These are phyloP conservation scores for Jacana jacana DNA, from an alignment of 2,113 vertebrate species.

Conservation along the genomic window DNA sequence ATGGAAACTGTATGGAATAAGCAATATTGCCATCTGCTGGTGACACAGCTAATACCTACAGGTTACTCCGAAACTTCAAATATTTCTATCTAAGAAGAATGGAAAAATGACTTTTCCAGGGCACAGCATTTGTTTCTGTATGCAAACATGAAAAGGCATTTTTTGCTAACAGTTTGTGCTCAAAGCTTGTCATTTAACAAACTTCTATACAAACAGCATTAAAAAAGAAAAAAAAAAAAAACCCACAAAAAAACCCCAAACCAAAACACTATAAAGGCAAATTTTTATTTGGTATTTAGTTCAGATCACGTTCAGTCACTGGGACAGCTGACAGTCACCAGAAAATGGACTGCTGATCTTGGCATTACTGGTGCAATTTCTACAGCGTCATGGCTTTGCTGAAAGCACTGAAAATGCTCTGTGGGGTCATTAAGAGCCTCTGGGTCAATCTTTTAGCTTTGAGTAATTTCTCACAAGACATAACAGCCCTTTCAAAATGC, in stretches of 20 bases:
- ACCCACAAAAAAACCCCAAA: too few relatives aligned
- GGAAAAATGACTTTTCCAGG: background rate
- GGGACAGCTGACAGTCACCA: background rate
- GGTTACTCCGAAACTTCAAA: background rate
- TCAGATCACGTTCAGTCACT: background rate
- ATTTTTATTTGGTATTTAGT: background rate
- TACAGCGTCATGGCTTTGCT: background rate
- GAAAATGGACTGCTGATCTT: background rate
- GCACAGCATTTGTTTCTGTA: background rate
- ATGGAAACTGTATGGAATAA: background rate
- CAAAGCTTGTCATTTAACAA: background rate
- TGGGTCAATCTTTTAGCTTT: background rate
- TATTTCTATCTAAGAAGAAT: accelerated
- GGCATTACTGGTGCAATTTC: background rate
- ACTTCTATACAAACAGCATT: background rate
- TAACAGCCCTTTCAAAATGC: background rate
- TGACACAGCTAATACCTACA: background rate
- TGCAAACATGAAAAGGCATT: background rate
- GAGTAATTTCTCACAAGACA: background rate
- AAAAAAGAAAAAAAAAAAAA: background rate
- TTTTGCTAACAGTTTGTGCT: background rate
- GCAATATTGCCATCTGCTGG: conserved; percentile 47
- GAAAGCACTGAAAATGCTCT: background rate
- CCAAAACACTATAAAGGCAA: background rate
- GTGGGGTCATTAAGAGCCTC: background rate